Percentiles rank a stretch among this genome's conserved stretches.
phyloP scores from a whole-genome alignment of 1,140 invertebrate species.

The Drosophila miranda region DNA sequence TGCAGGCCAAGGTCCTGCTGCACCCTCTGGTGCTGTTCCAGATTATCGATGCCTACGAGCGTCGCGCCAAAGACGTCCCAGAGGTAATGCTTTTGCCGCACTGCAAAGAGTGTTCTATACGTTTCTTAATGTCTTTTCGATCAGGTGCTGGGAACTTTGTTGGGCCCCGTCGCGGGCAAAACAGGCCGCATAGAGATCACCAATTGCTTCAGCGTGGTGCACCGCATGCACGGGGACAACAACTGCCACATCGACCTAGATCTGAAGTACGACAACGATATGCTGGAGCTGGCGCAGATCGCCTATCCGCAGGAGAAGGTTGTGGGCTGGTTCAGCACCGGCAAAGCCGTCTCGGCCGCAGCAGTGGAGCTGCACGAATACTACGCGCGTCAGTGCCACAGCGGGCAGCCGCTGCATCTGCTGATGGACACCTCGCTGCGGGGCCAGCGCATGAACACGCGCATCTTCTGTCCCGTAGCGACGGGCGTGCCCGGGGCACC shows the following conservation, averaged over 20 bases:
- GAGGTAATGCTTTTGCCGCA: too few relatives aligned
- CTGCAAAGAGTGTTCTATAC: background rate
- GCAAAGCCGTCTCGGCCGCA: conserved; percentile 38
- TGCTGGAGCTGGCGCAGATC: conserved; percentile 51
- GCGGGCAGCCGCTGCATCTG: conserved; percentile 53
- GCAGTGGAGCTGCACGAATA: conserved; percentile 43
- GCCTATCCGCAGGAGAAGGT: conserved; percentile 61
- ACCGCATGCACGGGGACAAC: conserved; percentile 40
- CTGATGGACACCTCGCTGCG: conserved; percentile 50
- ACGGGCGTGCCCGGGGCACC: conserved; percentile 65
- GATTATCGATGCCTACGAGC: conserved; percentile 62
- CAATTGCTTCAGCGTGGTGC: conserved; percentile 51
- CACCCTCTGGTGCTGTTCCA: conserved; percentile 65
- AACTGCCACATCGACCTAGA: conserved; percentile 49
- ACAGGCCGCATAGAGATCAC: conserved; percentile 53
- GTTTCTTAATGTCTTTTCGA: background rate
- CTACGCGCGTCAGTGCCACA: conserved; percentile 43
- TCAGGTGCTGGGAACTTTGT: conserved; percentile 54
- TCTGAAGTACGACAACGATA: conserved; percentile 47
- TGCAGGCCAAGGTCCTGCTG: conserved; percentile 48
- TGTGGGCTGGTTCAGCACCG: conserved; percentile 61
- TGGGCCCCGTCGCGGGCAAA: conserved; percentile 40
- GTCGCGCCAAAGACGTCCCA: conserved; percentile 38
- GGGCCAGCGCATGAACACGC: conserved; percentile 29
- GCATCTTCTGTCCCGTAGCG: conserved; percentile 49